These are phyloP conservation scores for Lophochroa leadbeateri DNA, from an alignment of 2,113 vertebrate genomes.

Conservation along the genomic window DNA sequence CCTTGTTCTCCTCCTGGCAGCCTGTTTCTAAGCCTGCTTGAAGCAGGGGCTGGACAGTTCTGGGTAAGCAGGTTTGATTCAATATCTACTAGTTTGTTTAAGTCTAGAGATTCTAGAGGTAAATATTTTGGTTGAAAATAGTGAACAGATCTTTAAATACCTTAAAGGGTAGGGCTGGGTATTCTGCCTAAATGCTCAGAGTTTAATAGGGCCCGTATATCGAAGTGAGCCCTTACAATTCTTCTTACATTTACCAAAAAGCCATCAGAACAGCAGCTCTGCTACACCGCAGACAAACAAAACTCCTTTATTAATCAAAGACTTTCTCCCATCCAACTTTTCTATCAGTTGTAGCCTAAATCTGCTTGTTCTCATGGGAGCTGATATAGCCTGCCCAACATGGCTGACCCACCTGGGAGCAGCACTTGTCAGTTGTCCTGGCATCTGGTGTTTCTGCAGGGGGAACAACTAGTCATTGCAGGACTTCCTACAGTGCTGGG, in stretches of 20 bases:
- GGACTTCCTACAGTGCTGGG: neutral
- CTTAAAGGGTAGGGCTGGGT: neutral
- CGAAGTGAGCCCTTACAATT: neutral
- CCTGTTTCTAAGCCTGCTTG: neutral
- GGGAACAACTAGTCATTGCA: neutral
- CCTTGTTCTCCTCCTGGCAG: neutral
- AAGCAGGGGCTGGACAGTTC: neutral
- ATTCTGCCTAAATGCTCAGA: neutral
- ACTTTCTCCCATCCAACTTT: neutral
- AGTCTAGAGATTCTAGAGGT: neutral
- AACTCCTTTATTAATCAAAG: neutral
- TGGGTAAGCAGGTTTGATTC: neutral
- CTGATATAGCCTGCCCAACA: neutral
- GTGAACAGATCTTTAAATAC: neutral
- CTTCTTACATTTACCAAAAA: neutral
- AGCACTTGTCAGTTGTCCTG: neutral
- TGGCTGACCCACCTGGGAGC: neutral
- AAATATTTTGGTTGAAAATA: neutral
- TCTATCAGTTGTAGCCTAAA: neutral
- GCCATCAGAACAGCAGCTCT: neutral
- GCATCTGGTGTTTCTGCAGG: neutral
- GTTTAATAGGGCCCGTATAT: neutral
- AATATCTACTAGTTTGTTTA: neutral
- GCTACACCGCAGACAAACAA: neutral
- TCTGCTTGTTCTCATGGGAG: neutral